Percentiles rank a stretch among this genome's conserved stretches.
phyloP scores from a whole-genome alignment of 2,113 vertebrate species.

The Vanacampus margaritifer region DNA sequence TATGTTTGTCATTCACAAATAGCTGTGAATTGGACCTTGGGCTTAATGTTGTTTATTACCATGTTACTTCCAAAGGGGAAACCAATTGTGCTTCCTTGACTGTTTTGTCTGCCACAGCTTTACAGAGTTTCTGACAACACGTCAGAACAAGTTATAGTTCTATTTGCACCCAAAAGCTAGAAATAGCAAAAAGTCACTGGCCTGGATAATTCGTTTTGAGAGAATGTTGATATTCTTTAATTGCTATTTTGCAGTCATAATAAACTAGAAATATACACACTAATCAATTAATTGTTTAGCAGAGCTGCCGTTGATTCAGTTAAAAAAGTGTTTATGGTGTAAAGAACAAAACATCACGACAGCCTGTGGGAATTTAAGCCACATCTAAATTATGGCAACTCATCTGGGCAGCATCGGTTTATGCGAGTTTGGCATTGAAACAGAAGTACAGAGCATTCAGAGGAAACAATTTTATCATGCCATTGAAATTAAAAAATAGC shows the following conservation, averaged over 20 bases:
- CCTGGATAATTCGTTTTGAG: slow-evolving; percentile 44
- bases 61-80: slow-evolving; percentile 65
- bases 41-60: slow-evolving; percentile 65
- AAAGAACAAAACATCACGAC: neutral
- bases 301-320: neutral
- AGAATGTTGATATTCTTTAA: slow-evolving; percentile 58
- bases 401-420: neutral
- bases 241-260: slow-evolving; percentile 53
- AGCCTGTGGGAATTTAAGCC: neutral
- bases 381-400: neutral
- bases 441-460: neutral
- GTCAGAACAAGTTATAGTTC: slow-evolving; percentile 65
- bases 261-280: neutral
- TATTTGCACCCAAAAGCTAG: slow-evolving; percentile 50
- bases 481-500: neutral
- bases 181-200: slow-evolving; percentile 32
- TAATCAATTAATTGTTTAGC: neutral
- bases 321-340: neutral
- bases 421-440: neutral
- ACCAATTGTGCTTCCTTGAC: slow-evolving; percentile 65
- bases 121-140: slow-evolving; percentile 47
- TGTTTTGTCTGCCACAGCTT: slow-evolving; percentile 51
- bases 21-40: slow-evolving; percentile 40
- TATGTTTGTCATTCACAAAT: slow-evolving; percentile 61
- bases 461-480: neutral